A percentile compares a stretch with the other conserved stretches of the same genome.
Evolutionary conservation across 2,888 invertebrate species (phyloP).

Genomic region (Dione juno): DNA sequence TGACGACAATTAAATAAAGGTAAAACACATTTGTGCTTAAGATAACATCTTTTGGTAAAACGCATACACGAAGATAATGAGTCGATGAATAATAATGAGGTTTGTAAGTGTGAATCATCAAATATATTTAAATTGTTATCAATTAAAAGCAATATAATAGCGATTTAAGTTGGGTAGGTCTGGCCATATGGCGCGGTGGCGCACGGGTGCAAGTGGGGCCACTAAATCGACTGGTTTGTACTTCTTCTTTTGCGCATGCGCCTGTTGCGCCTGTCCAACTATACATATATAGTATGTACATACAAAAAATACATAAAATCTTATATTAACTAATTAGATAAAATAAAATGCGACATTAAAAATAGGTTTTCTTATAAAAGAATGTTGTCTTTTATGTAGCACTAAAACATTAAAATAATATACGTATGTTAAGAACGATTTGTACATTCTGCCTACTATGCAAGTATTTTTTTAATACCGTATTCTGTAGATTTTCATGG

Average conservation of each 20-base stretch:
- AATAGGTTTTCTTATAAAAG: too few species aligned
- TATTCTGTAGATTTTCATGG: conserved; percentile 48
- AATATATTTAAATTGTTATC: conserved; percentile 84
- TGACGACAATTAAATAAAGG: conserved; percentile 74
- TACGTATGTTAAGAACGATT: too few species aligned
- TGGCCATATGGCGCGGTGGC: conserved; percentile 72
- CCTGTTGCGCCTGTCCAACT: too few species aligned
- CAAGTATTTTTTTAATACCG: too few species aligned
- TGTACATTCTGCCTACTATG: too few species aligned
- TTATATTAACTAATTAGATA: too few species aligned
- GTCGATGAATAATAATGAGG: conserved; percentile 83
- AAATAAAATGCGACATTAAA: too few species aligned
- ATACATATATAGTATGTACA: too few species aligned
- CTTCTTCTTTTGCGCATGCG: background rate
- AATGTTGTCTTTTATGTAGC: too few species aligned
- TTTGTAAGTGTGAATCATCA: conserved; percentile 83
- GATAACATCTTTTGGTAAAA: conserved; percentile 76
- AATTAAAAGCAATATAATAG: conserved; percentile 84
- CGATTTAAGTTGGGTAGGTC: conserved; percentile 78
- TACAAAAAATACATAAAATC: too few species aligned
- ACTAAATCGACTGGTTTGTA: conserved; percentile 47
- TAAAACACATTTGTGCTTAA: conserved; percentile 77
- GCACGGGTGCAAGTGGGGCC: conserved; percentile 66
- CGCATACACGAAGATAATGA: conserved; percentile 79
- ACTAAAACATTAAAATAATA: too few species aligned